phyloP scores from a whole-genome alignment of 1,140 invertebrate genomes.

The Drosophila rhopaloa region DNA sequence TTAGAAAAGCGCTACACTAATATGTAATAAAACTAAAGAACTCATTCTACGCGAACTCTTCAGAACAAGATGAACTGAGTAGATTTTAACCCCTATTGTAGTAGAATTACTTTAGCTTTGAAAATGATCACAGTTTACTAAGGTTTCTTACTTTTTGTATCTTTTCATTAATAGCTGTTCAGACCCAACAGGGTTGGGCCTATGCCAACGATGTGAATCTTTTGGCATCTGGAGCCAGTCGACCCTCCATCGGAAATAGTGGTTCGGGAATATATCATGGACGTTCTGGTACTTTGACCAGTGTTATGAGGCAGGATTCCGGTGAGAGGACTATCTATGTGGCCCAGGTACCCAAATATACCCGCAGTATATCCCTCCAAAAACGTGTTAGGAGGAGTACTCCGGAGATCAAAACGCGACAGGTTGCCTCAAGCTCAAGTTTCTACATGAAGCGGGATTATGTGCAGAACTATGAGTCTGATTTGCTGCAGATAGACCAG shows the following conservation, averaged over 20 bases:
- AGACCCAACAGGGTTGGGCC: slow-evolving; percentile 85
- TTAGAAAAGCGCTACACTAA: background rate
- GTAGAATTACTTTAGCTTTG: no score
- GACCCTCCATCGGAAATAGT: slow-evolving; percentile 69
- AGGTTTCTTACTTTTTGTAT: no score
- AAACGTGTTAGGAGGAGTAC: background rate
- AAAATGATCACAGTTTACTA: no score
- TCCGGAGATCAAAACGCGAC: background rate
- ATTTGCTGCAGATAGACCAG: slow-evolving; percentile 13
- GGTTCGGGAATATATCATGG: slow-evolving; percentile 85
- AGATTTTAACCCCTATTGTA: no score
- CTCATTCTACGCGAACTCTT: background rate
- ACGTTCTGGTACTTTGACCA: slow-evolving; percentile 37
- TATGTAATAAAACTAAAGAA: no score
- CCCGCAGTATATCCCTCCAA: background rate
- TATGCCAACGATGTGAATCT: slow-evolving; percentile 85
- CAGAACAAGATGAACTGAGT: background rate
- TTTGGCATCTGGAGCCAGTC: slow-evolving; percentile 85
- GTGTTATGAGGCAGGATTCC: slow-evolving; percentile 44
- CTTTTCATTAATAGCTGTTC: slow-evolving; percentile 77
- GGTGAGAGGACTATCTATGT: slow-evolving; percentile 59
- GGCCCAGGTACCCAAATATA: slow-evolving; percentile 61
- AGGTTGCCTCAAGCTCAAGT: background rate
- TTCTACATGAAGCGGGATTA: slow-evolving; percentile 63
- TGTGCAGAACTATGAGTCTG: slow-evolving; percentile 52